Evolutionary conservation across 1,140 invertebrate genomes (phyloP), one percentile per base, ranked within the genome.

Genomic region (Bombus balteatus): DNA sequence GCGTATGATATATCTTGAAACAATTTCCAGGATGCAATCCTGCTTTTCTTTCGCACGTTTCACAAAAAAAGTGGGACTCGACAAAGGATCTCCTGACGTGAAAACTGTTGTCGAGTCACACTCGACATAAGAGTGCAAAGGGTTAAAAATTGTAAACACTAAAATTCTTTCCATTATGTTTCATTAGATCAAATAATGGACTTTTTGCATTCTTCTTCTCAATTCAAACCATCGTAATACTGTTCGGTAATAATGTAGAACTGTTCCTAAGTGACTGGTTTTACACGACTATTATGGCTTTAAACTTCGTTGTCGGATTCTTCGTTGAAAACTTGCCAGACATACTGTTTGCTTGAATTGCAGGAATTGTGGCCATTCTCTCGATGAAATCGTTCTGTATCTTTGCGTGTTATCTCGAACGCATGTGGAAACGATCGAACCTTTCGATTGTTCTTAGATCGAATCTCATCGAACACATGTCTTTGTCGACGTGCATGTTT

Each of bases 401-500:
- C 73, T 62, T 43, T 32, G 4, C 62, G 22, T 68, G 70, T 41
- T 81, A 53, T 81, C 57, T 47, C 81, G 13, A 43, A 34, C 41
- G 57, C 25, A 37, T 5, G 25, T 22, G 43, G 39, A 32, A 74
- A 82, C n/a, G 25, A 43, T 65, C 81, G n/a, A 6, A n/a, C 12
- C 15, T 34, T 65, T 22, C 15, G 10, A 65, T 66, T 66, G 73
- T 66, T 73, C 79, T 25, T 15, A 18, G 10, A n/a, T 12, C 41
- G 18, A 77, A 65, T 34, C 18, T 22, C n/a, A n/a, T 76, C 34
- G 83, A 59, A 87, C 72, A 70, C 87, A 59, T 83, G 76, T 78
- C 74, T 25, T 71, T 10, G 3, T 85, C 75, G 43, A n/a, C 34
- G 74, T 70, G 79, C 83, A 77, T 41, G 76, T 70, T 53, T 79